Evolutionary conservation across 1,140 invertebrate genomes (phyloP).

Genomic region (Drosophila bocqueti): DNA sequence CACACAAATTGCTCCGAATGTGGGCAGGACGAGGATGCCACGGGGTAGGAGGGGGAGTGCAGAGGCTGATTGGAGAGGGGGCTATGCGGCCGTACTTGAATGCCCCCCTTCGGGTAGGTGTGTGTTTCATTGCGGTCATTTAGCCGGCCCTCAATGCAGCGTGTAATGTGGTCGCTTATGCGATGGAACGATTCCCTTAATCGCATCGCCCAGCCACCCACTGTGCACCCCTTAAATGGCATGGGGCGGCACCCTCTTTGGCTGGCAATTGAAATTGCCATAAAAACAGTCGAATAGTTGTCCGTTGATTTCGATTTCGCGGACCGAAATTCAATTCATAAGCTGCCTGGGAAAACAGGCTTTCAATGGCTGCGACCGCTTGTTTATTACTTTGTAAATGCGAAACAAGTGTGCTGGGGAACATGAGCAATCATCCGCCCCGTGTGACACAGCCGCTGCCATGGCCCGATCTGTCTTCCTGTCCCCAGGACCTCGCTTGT

Average conservation of each 20-base stretch:
- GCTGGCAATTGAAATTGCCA: constrained; percentile 32
- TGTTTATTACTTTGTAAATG: constrained; percentile 75
- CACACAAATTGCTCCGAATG: constrained; percentile 58
- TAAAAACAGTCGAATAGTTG: constrained; percentile 39
- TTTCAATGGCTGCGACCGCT: constrained; percentile 21
- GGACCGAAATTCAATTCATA: constrained; percentile 41
- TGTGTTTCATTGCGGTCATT: constrained; percentile 78
- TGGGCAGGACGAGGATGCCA: constrained; percentile 36
- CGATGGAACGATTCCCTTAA: constrained; percentile 54
- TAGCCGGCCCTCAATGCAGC: constrained; percentile 79
- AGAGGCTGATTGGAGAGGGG: background rate
- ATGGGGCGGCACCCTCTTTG: background rate
- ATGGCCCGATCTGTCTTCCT: constrained; percentile 49
- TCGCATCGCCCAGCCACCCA: constrained; percentile 6
- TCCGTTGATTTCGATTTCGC: constrained; percentile 20
- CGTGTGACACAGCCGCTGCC: constrained; percentile 65
- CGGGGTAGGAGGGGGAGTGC: background rate
- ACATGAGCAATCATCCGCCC: constrained; percentile 77
- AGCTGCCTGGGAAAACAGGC: constrained; percentile 17
- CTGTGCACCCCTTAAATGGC: background rate
- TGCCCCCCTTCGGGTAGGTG: constrained; percentile 45
- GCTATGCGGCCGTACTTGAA: background rate
- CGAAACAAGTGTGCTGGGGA: constrained; percentile 59
- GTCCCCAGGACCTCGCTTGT: constrained; percentile 13
- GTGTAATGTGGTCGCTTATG: constrained; percentile 79